These are phyloP conservation scores for Oscheius onirici DNA, from an alignment of 2,888 invertebrate species.

Conservation along the genomic window DNA sequence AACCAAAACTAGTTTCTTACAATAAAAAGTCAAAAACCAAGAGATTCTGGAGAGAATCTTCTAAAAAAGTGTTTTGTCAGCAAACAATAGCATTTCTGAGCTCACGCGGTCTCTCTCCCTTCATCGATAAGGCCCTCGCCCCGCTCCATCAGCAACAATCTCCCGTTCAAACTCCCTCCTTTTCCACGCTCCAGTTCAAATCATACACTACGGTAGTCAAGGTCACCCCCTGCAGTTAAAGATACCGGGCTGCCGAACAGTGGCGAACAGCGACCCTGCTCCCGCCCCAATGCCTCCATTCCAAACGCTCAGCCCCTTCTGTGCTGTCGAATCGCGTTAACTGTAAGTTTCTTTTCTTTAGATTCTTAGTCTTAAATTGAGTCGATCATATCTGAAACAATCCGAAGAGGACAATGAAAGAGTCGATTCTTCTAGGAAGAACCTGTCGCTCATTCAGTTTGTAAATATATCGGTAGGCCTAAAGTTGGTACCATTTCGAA, in stretches of 20 bases:
- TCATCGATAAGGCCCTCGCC: neutral
- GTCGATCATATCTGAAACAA: neutral
- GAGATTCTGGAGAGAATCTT: too few relatives aligned
- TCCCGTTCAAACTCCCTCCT: neutral
- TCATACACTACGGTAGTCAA: neutral
- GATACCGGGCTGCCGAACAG: slow-evolving; percentile 8
- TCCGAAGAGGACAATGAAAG: too few relatives aligned
- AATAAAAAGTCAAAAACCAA: neutral
- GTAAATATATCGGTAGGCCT: too few relatives aligned
- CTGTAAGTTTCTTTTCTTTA: neutral
- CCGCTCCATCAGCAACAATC: neutral
- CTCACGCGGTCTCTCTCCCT: neutral
- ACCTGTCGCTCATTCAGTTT: too few relatives aligned
- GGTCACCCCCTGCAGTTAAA: too few relatives aligned
- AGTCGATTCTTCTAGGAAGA: too few relatives aligned
- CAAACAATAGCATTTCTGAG: neutral
- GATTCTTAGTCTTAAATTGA: neutral
- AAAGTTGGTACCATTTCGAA: too few relatives aligned
- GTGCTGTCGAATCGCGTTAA: slow-evolving; percentile 4
- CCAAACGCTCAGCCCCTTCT: neutral
- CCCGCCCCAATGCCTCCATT: neutral
- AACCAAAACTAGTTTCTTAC: neutral
- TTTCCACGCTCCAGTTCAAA: neutral
- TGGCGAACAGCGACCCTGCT: too few relatives aligned
- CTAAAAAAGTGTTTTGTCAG: too few relatives aligned